A percentile compares a stretch with the other conserved stretches of the same genome.
Evolutionary conservation across 92 coral and sea anemone genomes (phyloP).

Genomic region (Zoanthus gigantus): DNA sequence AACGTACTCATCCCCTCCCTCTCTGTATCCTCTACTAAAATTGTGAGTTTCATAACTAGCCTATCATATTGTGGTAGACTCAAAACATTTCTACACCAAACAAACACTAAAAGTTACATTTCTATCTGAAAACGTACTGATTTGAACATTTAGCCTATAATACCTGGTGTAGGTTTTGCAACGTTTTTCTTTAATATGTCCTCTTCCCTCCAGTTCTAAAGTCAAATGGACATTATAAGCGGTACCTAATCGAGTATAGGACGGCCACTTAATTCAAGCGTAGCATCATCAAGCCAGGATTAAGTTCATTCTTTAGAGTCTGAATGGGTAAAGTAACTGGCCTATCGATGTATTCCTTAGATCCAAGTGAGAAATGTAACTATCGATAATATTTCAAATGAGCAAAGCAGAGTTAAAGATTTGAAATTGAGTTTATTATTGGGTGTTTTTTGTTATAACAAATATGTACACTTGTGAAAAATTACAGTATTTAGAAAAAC

Average conservation of each 20-base stretch:
- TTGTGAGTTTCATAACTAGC: too few species aligned
- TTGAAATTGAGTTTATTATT: slow-evolving; percentile 8
- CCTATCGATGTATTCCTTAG: slow-evolving; percentile 1
- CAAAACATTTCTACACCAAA: too few species aligned
- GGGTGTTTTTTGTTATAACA: neutral
- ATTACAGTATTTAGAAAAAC: slow-evolving; percentile 7
- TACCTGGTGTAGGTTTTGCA: too few species aligned
- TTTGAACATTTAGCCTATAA: too few species aligned
- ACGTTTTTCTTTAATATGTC: too few species aligned
- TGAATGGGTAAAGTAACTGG: neutral
- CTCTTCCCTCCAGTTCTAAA: too few species aligned
- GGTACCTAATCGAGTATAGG: neutral
- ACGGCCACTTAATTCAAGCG: neutral
- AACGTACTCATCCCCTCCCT: too few species aligned
- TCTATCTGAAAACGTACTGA: too few species aligned
- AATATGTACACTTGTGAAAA: slow-evolving; percentile 6
- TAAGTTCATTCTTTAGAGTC: neutral
- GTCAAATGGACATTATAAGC: too few species aligned
- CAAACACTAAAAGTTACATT: too few species aligned
- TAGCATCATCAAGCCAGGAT: neutral
- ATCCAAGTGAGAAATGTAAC: neutral
- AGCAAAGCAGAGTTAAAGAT: neutral
- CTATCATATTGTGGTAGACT: too few species aligned
- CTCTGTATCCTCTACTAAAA: too few species aligned
- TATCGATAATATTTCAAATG: neutral